Evolutionary conservation across 2,797 vertebrate species (phyloP).

Genomic region (Cynopterus sphinx): DNA sequence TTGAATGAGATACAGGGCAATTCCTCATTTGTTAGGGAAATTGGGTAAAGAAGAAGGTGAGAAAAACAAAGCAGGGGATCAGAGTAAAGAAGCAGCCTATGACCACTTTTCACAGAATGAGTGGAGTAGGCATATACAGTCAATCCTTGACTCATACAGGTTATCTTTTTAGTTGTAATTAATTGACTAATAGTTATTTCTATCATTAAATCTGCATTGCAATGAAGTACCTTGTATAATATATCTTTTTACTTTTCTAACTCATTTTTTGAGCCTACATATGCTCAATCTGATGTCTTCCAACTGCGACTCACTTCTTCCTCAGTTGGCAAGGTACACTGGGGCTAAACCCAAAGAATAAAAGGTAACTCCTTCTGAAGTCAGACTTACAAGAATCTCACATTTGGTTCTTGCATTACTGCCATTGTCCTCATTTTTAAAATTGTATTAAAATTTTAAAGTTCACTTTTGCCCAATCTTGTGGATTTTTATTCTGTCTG

Average conservation of each 20-base stretch:
- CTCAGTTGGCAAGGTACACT: neutral
- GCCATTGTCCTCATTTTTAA: neutral
- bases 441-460: neutral
- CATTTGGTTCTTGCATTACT: neutral
- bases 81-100: neutral
- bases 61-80: neutral
- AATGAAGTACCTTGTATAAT: neutral
- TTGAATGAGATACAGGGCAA: neutral
- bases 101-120: neutral
- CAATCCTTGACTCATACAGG: neutral
- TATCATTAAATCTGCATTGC: neutral
- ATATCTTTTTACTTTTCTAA: neutral
- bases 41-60: neutral
- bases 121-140: neutral
- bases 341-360: neutral
- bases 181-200: neutral
- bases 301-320: neutral
- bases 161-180: neutral
- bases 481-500: neutral
- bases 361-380: neutral
- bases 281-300: neutral
- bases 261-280: neutral
- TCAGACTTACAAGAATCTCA: neutral
- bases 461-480: neutral
- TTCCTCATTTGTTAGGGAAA: neutral